Conservation (phyloP, 1,140 invertebrate species). For the Pararge aegeria region DNA sequence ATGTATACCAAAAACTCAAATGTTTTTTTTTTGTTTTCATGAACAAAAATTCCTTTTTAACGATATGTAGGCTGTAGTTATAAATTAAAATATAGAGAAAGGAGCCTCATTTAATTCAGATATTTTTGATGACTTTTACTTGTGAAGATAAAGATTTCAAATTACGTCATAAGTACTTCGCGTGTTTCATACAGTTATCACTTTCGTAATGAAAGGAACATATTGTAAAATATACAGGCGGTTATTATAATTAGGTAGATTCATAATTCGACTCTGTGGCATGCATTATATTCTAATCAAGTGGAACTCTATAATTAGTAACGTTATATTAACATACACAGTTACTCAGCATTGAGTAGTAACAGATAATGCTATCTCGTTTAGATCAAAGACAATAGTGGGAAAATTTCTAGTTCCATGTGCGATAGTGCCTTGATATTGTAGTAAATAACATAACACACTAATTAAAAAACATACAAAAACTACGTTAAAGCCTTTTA, state of each 20-base stretch:
- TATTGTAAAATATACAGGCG: background rate
- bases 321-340: constrained; percentile 16
- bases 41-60: too few species aligned
- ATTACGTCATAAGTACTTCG: background rate
- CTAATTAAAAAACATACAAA: too few species aligned
- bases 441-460: background rate
- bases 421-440: background rate
- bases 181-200: background rate
- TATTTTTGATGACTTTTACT: background rate
- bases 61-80: too few species aligned
- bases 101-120: background rate
- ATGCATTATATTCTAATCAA: constrained; percentile 20
- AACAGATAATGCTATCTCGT: constrained; percentile 11
- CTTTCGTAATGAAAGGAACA: background rate
- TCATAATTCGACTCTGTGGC: constrained; percentile 10
- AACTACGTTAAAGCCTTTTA: too few species aligned
- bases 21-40: too few species aligned
- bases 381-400: constrained; percentile 16
- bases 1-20: too few species aligned
- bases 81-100: background rate
- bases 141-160: background rate
- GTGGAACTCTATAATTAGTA: constrained; percentile 23
- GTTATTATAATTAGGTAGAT: background rate
- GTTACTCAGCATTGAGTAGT: constrained; percentile 1
- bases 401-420: constrained; percentile 9